Evolutionary conservation across 2,797 vertebrate genomes (phyloP).

Genomic region (Stomatorhinus walkeri): DNA sequence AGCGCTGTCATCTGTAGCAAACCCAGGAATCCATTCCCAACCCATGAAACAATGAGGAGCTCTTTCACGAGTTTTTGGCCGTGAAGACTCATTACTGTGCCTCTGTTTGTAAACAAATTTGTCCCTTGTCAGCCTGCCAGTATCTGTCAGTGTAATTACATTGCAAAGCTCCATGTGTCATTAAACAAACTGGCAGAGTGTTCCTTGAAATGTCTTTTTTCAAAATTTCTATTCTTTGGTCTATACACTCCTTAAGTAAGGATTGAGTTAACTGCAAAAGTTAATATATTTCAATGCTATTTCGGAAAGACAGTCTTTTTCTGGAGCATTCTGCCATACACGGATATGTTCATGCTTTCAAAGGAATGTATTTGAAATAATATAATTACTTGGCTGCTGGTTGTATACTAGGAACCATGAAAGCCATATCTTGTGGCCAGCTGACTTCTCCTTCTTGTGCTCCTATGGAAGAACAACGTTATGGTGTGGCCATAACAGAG

Average conservation of each 20-base stretch:
- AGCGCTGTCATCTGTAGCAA: neutral
- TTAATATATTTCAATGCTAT: neutral
- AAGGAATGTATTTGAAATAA: neutral
- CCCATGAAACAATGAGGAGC: neutral
- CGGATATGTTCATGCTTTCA: neutral
- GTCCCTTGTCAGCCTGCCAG: conserved; percentile 15
- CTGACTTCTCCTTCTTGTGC: neutral
- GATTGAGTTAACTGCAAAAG: neutral
- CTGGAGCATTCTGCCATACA: neutral
- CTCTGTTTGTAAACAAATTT: conserved; percentile 18
- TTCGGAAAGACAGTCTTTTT: neutral
- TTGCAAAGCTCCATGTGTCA: neutral
- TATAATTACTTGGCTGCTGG: neutral
- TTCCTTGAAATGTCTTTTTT: neutral
- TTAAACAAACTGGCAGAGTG: neutral
- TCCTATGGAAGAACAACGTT: neutral
- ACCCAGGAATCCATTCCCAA: conserved; percentile 3
- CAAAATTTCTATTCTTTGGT: neutral
- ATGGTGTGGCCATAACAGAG: neutral
- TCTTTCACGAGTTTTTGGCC: neutral
- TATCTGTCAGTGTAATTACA: conserved; percentile 13
- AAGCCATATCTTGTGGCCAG: neutral
- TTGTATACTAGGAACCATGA: neutral
- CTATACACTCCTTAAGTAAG: neutral
- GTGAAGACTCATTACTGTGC: conserved; percentile 16